A percentile compares a stretch with the other conserved stretches of the same genome.
Conservation (phyloP, 2,797 vertebrate genomes). For the Denticeps clupeoides region DNA sequence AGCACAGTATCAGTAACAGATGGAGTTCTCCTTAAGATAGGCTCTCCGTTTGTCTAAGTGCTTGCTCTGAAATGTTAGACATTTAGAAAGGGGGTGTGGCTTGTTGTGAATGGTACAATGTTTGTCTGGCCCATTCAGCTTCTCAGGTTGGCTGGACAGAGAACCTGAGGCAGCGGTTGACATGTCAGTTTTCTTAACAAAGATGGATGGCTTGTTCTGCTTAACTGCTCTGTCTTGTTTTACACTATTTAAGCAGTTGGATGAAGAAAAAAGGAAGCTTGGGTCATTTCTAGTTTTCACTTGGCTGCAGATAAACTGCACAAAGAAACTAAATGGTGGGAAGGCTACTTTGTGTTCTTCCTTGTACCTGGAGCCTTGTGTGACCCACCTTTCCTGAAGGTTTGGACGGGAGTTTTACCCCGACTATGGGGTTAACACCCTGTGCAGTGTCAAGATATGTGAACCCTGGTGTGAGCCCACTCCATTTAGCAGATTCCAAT, state of each 20-base stretch:
- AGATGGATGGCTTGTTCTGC: too few relatives aligned
- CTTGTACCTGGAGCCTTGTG: not conserved
- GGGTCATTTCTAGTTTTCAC: slow-evolving; percentile 11
- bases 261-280: not conserved
- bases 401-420: too few relatives aligned
- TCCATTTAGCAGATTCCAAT: not conserved
- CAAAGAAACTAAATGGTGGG: slow-evolving; percentile 16
- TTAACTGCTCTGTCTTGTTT: not conserved
- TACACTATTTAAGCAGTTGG: not conserved
- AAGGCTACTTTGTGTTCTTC: slow-evolving; percentile 4
- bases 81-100: too few relatives aligned
- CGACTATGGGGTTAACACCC: not conserved
- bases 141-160: too few relatives aligned
- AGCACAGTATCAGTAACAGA: slow-evolving; percentile 10
- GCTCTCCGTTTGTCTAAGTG: slow-evolving; percentile 6
- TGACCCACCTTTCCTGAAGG: not conserved
- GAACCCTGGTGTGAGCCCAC: not conserved
- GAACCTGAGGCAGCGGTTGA: too few relatives aligned
- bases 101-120: too few relatives aligned
- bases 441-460: not conserved
- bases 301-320: slow-evolving; percentile 5
- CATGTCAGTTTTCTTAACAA: too few relatives aligned
- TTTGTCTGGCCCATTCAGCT: too few relatives aligned
- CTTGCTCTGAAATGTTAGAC: not conserved
- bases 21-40: slow-evolving; percentile 8